These are phyloP conservation scores for Caenorhabditis zanzibari DNA, from an alignment of 2,888 invertebrate species.

Conservation along the genomic window DNA sequence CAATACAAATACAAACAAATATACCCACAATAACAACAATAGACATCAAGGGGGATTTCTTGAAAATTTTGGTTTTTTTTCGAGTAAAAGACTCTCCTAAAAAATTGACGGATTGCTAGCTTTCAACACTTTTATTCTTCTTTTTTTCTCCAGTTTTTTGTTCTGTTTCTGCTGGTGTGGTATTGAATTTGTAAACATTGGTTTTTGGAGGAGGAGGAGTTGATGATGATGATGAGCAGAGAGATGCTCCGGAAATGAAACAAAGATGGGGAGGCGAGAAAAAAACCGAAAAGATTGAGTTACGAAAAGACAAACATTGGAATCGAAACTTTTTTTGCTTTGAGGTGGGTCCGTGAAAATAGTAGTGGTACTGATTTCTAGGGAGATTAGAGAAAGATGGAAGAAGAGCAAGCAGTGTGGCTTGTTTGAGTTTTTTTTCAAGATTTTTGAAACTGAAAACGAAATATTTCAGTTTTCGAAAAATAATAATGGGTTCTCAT, in stretches of 20 bases:
- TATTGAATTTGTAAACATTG: constrained; percentile 56
- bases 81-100: constrained; percentile 11
- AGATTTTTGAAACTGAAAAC: no score
- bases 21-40: constrained; percentile 48
- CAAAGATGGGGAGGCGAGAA: constrained; percentile 26
- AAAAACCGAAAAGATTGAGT: constrained; percentile 42
- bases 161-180: neutral
- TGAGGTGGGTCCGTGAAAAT: constrained; percentile 5
- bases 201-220: constrained; percentile 5
- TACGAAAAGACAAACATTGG: constrained; percentile 7
- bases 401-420: neutral
- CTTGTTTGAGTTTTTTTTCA: neutral
- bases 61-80: neutral
- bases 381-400: neutral
- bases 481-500: no score
- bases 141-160: constrained; percentile 1
- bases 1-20: constrained; percentile 25
- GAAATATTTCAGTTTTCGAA: no score
- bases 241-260: constrained; percentile 50
- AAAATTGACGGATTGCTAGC: constrained; percentile 40
- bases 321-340: constrained; percentile 23
- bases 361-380: neutral
- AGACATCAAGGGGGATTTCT: neutral
- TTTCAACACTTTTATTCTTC: constrained; percentile 14
- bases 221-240: constrained; percentile 14